Conservation (phyloP, 1,140 invertebrate genomes). For the Leptopilina boulardi region DNA sequence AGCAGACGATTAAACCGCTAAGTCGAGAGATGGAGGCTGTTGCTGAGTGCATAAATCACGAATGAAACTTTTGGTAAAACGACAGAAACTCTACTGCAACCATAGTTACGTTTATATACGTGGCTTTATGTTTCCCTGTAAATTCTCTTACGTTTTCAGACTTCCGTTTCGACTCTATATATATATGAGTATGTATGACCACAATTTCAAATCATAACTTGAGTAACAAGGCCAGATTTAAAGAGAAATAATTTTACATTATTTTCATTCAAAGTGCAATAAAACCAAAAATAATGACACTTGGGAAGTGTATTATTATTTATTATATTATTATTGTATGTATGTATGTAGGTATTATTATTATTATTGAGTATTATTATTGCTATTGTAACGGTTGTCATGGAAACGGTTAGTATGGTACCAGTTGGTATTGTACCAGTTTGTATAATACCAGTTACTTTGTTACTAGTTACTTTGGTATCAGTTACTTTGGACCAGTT, state of each 20-base stretch:
- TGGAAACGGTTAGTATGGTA: too few relatives aligned
- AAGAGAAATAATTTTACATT: background rate
- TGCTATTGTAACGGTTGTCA: too few relatives aligned
- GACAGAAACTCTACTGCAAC: constrained; percentile 15
- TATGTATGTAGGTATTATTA: too few relatives aligned
- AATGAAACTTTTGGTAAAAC: constrained; percentile 21
- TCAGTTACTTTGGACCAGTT: too few relatives aligned
- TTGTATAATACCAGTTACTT: too few relatives aligned
- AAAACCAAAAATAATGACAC: too few relatives aligned
- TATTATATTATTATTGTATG: too few relatives aligned
- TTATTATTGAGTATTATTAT: too few relatives aligned
- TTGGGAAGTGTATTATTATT: too few relatives aligned
- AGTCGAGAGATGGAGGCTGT: constrained; percentile 31
- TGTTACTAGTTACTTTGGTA: too few relatives aligned
- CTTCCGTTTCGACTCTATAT: constrained; percentile 18
- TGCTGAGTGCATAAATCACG: constrained; percentile 27
- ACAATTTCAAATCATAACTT: constrained; percentile 26
- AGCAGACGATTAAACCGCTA: constrained; percentile 31
- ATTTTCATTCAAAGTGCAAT: background rate
- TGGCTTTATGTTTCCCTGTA: constrained; percentile 14
- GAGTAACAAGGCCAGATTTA: background rate
- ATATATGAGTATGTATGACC: too few relatives aligned
- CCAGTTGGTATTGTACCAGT: too few relatives aligned
- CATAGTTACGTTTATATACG: constrained; percentile 23
- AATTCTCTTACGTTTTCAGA: constrained; percentile 20